Evolutionary conservation across 2,888 invertebrate genomes (phyloP), one percentile per base, ranked within the genome.

Genomic region (Gonocerus acuteangulatus): DNA sequence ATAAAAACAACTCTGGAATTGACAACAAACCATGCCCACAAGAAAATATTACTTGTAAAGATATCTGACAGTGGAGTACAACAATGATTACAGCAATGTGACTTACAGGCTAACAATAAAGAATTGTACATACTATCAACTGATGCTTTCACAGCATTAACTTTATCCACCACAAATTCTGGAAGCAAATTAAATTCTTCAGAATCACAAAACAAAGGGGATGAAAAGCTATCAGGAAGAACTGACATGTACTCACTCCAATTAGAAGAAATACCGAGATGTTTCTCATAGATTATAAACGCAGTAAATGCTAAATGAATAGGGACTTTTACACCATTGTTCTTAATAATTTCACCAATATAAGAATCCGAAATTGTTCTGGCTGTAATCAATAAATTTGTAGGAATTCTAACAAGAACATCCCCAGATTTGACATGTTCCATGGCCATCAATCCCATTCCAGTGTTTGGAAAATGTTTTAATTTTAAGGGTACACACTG

Each of bases 1-100:
- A 70, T 62, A 73, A 85, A 91, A 16, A 94, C 86, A 71, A 87
- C 86, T 71, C 94, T 81, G 3, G 91, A 89, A 73, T 93, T 92
- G 1, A 94, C 87, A 7, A 68, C 68, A 32, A 69, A 70, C 70
- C 70, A 70, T 13, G 87, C 86, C 88, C 89, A 90, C 69, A 81
- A 80, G 73, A 84, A 92, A 48, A 74, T 71, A 32, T 78, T 72
- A 61, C 80, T 74, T 34, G 76, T 77, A 68, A 85, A 79, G 69
- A 81, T 76, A 51, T 75, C 69, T 62, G 69, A 68, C 36, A 77
- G 74, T 68, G 73, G 34, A 71, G 73, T 47, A 66, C 74, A 69
- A 69, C 77, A 77, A 75, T 76, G 74, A 47, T 68, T 57, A 64
- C 78, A 79, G 21, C 59, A 48, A 56, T 48, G 47, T 13, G 52